Base-by-base conservation (phyloP, 2,888 invertebrate species). In the Lacanobia oleracea region DNA sequence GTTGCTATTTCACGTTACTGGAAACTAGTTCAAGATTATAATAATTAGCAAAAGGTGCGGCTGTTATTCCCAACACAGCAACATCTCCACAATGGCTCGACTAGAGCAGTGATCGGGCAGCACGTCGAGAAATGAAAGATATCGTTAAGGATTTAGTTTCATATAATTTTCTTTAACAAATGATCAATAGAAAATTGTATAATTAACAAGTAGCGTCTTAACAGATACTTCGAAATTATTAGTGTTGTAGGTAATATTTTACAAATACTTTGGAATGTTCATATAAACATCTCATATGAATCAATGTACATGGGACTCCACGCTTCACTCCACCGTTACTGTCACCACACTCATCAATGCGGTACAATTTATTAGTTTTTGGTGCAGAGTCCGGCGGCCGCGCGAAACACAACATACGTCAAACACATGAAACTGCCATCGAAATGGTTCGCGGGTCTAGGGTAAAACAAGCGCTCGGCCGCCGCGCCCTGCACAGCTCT, bases 121-220 rank as follows among this genome's bases (percentile, higher is more conserved):
- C 14, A 56, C 72, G 63, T 66, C 73, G 66, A 72, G 63, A 86
- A 89, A 90, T 88, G 83, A 95, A 95, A 94, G 87, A 95, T 91
- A 93, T 79, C 76, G 63, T 68, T 92, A 95, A 95, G 95, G 95
- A 95, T 96, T 96, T 95, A 95, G 96, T 96, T 95, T 96, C 95
- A 92, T 96, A 95, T 96, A 96, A 96, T 96, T 96, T 96, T 96
- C 95, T 95, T 95, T 95, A 96, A 96, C 96, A 96, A 96, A 96
- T 96, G 95, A 95, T 96, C 96, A 96, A 96, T 96, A 96, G 95
- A 96, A 96, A 96, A 96, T 95, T 96, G 95, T 95, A 96, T 95
- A 95, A 95, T 96, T 95, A 96, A 96, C 96, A 96, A 96, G 95
- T 95, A 95, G 95, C 93, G 92, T 95, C 95, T 95, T 95, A 95